These are phyloP conservation scores for Harlomillsia oculata DNA, from an alignment of 1,140 invertebrate genomes.

Conservation along the genomic window DNA sequence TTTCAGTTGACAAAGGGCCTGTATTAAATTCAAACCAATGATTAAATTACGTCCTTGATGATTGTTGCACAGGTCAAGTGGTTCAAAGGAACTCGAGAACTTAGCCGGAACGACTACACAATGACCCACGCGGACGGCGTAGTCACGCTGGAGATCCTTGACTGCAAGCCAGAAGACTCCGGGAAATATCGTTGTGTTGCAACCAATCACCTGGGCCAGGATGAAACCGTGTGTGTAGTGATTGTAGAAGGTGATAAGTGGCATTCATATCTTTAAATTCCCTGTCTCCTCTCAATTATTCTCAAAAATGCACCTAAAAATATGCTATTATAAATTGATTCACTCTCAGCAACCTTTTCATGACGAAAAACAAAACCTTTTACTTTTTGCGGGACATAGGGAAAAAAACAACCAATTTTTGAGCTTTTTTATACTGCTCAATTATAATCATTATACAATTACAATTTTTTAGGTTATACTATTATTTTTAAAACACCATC, in stretches of 20 bases:
- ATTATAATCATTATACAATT: too few species aligned
- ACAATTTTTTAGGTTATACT: too few species aligned
- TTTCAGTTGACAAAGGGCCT: neutral
- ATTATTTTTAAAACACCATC: too few species aligned
- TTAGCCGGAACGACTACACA: conserved; percentile 80
- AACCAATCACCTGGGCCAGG: conserved; percentile 79
- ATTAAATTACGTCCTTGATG: neutral
- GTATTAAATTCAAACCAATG: neutral
- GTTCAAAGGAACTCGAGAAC: conserved; percentile 86
- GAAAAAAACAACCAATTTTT: too few species aligned
- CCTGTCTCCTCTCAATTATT: neutral
- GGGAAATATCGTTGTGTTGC: conserved; percentile 92
- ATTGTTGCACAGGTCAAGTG: conserved; percentile 52
- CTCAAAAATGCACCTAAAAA: too few species aligned
- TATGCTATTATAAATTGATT: too few species aligned
- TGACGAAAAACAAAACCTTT: too few species aligned
- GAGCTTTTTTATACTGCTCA: too few species aligned
- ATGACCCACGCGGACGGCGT: conserved; percentile 86
- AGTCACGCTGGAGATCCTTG: conserved; percentile 89
- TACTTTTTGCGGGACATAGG: too few species aligned
- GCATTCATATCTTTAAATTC: conserved; percentile 26
- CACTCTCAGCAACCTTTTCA: too few species aligned
- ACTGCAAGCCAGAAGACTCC: conserved; percentile 85
- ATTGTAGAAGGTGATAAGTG: conserved; percentile 78
- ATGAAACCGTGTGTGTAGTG: conserved; percentile 89